These are phyloP conservation scores for Eupithecia dodoneata DNA, from an alignment of 2,888 invertebrate species.

Conservation along the genomic window DNA sequence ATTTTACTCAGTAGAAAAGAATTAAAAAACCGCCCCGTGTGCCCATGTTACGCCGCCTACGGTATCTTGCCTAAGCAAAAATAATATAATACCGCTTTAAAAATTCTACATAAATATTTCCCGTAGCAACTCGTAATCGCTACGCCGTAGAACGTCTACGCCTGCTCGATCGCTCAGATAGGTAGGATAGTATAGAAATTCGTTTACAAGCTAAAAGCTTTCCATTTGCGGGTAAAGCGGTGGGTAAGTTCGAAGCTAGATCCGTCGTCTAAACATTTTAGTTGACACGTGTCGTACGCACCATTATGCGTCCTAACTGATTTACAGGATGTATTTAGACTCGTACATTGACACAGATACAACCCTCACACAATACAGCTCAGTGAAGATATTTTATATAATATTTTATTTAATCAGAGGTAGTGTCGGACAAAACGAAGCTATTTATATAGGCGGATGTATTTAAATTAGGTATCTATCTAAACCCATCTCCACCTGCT, in stretches of 20 bases:
- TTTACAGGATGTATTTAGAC: conserved; percentile 12
- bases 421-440: neutral
- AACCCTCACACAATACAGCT: neutral
- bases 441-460: conserved; percentile 19
- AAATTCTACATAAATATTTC: conserved; percentile 4
- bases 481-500: conserved; percentile 9
- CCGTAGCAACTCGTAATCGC: conserved; percentile 23
- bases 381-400: neutral
- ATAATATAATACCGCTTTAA: neutral
- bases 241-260: conserved; percentile 49
- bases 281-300: conserved; percentile 40
- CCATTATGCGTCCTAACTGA: conserved; percentile 21
- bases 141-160: conserved; percentile 28
- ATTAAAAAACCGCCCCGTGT: no score
- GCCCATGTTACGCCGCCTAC: no score
- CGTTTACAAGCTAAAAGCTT: conserved; percentile 76
- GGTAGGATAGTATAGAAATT: conserved; percentile 59
- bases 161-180: conserved; percentile 15
- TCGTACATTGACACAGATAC: neutral
- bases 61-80: neutral
- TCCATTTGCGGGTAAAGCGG: conserved; percentile 68
- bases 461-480: conserved; percentile 18
- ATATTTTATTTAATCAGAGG: neutral
- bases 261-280: conserved; percentile 41
- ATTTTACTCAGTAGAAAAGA: no score